Conservation (phyloP, 2,797 vertebrate species). For the Pangasius djambal region DNA sequence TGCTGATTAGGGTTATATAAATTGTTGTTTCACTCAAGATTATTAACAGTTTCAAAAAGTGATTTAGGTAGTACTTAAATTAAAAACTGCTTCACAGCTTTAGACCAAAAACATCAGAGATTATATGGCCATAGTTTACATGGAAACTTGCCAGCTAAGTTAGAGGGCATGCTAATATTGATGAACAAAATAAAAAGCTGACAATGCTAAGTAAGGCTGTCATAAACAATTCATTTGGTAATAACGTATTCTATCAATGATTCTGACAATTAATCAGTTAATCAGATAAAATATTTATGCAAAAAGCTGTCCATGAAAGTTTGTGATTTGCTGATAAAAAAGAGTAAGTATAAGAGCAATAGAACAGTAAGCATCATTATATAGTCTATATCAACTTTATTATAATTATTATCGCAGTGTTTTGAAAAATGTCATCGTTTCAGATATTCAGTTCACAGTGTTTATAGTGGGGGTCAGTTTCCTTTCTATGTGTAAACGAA, state of each 20-base stretch:
- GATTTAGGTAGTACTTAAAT: not conserved
- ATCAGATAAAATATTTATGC: not conserved
- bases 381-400: not conserved
- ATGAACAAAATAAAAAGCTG: not conserved
- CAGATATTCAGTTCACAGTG: not conserved
- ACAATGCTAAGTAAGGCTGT: not conserved
- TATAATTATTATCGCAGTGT: not conserved
- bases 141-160: not conserved
- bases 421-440: not conserved
- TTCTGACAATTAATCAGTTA: not conserved
- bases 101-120: not conserved
- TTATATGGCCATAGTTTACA: not conserved
- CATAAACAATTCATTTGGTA: not conserved
- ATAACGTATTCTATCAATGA: not conserved
- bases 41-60: not conserved
- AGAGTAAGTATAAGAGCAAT: not conserved
- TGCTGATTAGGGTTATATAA: not conserved
- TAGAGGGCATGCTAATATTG: not conserved
- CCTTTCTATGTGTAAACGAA: not conserved
- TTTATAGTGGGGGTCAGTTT: not conserved
- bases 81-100: not conserved
- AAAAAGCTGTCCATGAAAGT: not conserved
- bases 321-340: not conserved
- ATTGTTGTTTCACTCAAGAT: not conserved
- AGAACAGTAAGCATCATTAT: not conserved